Conservation (phyloP, 2,888 invertebrate species). For the Nematopogon swammerdamellus region DNA sequence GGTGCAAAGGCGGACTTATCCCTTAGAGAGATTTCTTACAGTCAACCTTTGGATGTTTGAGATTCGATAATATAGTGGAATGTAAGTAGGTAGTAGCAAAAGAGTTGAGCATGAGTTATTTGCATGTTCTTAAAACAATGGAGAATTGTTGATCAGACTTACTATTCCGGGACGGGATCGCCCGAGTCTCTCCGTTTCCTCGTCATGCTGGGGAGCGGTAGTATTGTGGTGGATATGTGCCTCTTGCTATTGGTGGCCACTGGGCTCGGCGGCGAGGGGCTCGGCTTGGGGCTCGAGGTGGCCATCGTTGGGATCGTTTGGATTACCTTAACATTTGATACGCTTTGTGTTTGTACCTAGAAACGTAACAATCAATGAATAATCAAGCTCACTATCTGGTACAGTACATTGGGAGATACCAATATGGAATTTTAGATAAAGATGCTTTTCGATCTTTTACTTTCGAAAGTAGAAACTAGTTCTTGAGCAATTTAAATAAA, state of each 20-base stretch:
- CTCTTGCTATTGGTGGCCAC: slow-evolving; percentile 22
- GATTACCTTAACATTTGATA: slow-evolving; percentile 9
- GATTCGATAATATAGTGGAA: too few relatives aligned
- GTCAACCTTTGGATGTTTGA: too few relatives aligned
- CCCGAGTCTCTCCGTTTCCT: slow-evolving; percentile 59
- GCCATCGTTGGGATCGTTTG: slow-evolving; percentile 6
- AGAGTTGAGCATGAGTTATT: too few relatives aligned
- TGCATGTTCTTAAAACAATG: too few relatives aligned
- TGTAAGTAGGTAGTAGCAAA: too few relatives aligned
- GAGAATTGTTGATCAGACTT: slow-evolving; percentile 13
- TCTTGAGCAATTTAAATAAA: too few relatives aligned
- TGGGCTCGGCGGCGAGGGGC: background rate
- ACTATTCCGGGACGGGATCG: slow-evolving; percentile 56
- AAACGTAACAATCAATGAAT: slow-evolving; percentile 1
- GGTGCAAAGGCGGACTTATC: too few relatives aligned
- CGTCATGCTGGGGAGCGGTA: slow-evolving; percentile 56
- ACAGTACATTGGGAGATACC: too few relatives aligned
- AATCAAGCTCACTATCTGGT: background rate
- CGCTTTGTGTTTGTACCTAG: slow-evolving; percentile 12
- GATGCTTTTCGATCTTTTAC: too few relatives aligned
- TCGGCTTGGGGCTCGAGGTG: background rate
- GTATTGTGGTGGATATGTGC: slow-evolving; percentile 55
- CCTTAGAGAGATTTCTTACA: too few relatives aligned
- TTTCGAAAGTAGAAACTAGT: too few relatives aligned
- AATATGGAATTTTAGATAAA: too few relatives aligned